Evolutionary conservation across 2,113 vertebrate genomes (phyloP).

Genomic region (Vidua chalybeata): DNA sequence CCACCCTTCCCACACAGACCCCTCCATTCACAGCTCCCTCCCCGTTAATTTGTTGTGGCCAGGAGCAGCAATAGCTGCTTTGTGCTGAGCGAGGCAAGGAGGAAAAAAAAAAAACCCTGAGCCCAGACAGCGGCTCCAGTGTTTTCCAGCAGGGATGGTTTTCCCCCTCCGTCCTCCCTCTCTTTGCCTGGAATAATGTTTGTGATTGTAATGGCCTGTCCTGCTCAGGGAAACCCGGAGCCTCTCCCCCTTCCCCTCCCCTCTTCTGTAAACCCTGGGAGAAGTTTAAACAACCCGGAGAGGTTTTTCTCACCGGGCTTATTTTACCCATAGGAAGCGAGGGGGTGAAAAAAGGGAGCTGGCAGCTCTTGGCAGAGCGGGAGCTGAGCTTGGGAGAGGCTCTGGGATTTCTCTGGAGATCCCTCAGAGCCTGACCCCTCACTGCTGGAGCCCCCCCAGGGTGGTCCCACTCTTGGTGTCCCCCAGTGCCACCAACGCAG

Average conservation of each 20-base stretch:
- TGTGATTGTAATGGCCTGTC: constrained; percentile 40
- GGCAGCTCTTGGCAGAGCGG: not conserved
- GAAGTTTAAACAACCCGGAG: constrained; percentile 25
- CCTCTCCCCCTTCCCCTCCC: constrained; percentile 40
- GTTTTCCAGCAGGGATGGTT: constrained; percentile 55
- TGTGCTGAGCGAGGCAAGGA: constrained; percentile 38
- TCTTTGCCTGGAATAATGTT: constrained; percentile 51
- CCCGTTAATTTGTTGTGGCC: constrained; percentile 44
- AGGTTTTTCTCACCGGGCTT: constrained; percentile 3
- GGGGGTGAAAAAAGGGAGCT: not conserved
- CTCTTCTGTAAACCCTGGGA: constrained; percentile 40
- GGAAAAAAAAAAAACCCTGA: not conserved
- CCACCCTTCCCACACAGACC: constrained; percentile 26
- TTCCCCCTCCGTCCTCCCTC: not conserved
- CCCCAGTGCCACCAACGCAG: not conserved
- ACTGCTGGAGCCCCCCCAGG: fast-evolving
- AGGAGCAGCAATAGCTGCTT: constrained; percentile 52
- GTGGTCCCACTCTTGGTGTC: fast-evolving
- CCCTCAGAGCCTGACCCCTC: not conserved
- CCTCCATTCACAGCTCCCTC: constrained; percentile 54
- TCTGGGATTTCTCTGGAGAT: not conserved
- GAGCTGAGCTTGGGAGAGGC: not conserved
- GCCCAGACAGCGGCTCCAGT: constrained; percentile 50
- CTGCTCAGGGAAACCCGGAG: constrained; percentile 13
- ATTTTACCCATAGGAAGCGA: constrained; percentile 12